Evolutionary conservation across 2,888 invertebrate genomes (phyloP), one percentile per base, ranked within the genome.

Genomic region (Heterodera filipjevi): DNA sequence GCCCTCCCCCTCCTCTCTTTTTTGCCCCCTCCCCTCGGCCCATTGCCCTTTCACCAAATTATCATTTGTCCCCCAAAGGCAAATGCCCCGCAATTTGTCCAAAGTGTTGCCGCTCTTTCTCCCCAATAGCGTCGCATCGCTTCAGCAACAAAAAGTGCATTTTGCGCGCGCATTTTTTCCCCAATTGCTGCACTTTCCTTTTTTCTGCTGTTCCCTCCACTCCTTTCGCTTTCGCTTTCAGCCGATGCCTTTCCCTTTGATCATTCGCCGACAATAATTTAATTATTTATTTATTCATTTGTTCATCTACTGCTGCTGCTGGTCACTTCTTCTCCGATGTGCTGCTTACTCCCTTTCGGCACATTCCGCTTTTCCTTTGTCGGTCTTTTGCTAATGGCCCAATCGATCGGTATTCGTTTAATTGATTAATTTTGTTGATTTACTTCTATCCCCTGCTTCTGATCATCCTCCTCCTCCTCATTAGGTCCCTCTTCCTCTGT

Each of bases 1-100:
- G 35, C 35, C 68, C 33, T 12, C 27, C 33, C 68, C 5, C 53
- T 53, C 53, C 66, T 10, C 66, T 27, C 32, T 27, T 27, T 66
- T 66, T 32, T 66, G 10, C 19, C 64, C 66, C 68, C 6, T 35
- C 33, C 68, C 68, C 2, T 10, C 68, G 33, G 68, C 35, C 68
- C 68, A 35, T 68, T 68, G 68, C 33, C 35, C 68, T 35, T 32
- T 35, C 33, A 22, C 68, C 68, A 35, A 68, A 68, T 68, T 68
- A 68, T 68, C 68, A 68, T 68, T 66, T 14, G 64, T 27, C 35
- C 33, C 68, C 35, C 68, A 68, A 68, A 35, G 68, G 68, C 68
- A 32, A 68, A 68, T 35, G 35, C 68, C 35, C 32, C 35, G 33
- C 68, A 68, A 35, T 68, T 35, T n/a, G 32, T 35, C 14, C 68